These are phyloP conservation scores for Notothenia coriiceps DNA, from an alignment of 2,113 vertebrate species.

Conservation along the genomic window DNA sequence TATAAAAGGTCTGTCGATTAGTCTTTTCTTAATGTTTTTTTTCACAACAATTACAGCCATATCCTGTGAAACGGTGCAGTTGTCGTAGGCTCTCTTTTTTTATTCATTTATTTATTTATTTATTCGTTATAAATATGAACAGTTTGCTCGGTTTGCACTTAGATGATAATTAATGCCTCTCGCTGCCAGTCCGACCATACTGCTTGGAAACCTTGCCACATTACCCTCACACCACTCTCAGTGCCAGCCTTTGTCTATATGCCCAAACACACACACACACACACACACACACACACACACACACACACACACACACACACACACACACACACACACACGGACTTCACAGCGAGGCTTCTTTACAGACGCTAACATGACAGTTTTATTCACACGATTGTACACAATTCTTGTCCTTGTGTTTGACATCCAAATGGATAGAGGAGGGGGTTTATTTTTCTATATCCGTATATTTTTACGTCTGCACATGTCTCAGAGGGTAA, in stretches of 20 bases:
- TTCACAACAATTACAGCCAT: too few relatives aligned
- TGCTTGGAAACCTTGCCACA: conserved; percentile 40
- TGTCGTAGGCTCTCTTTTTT: too few relatives aligned
- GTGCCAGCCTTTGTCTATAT: conserved; percentile 51
- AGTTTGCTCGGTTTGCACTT: conserved; percentile 59
- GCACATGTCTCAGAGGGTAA: conserved; percentile 32
- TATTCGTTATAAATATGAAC: conserved; percentile 14
- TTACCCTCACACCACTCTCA: conserved; percentile 31
- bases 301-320: conserved; percentile 1
- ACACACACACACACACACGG: conserved; percentile 1
- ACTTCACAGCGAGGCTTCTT: not conserved
- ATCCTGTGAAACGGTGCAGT: too few relatives aligned
- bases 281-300: too few relatives aligned
- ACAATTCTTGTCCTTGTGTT: conserved; percentile 12
- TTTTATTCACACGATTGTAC: conserved; percentile 50
- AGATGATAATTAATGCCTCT: conserved; percentile 41
- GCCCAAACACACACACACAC: conserved; percentile 7
- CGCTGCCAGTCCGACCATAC: conserved; percentile 34
- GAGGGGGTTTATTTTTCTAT: not conserved
- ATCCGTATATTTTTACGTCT: conserved; percentile 26
- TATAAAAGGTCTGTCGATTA: too few relatives aligned
- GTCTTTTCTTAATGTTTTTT: too few relatives aligned
- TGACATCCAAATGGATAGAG: conserved; percentile 6
- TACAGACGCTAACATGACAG: conserved; percentile 7
- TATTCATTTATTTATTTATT: too few relatives aligned